These are phyloP conservation scores for Gobiocypris rarus DNA, from an alignment of 2,113 vertebrate species.

Conservation along the genomic window DNA sequence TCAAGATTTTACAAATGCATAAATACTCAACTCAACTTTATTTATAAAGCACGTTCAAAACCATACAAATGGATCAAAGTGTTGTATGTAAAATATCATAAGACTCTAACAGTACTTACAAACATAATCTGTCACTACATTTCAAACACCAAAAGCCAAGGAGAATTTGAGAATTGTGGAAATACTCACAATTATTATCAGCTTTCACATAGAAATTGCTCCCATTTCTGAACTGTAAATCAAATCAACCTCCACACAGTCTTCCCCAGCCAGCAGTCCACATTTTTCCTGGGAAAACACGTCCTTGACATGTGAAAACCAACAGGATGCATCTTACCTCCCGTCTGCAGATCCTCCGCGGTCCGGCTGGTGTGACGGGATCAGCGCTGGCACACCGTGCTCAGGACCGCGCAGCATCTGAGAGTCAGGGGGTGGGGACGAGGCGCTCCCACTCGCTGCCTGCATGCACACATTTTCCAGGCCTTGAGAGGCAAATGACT, in stretches of 20 bases:
- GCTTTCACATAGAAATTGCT: neutral
- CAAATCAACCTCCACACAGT: neutral
- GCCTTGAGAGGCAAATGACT: conserved; percentile 20
- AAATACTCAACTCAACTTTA: neutral
- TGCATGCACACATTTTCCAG: conserved; percentile 38
- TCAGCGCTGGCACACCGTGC: neutral
- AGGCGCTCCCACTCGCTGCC: conserved; percentile 38
- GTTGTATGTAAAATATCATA: too few species aligned
- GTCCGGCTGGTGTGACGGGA: neutral
- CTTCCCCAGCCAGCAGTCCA: neutral
- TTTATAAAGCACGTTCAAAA: too few species aligned
- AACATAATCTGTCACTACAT: too few species aligned
- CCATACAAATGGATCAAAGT: too few species aligned
- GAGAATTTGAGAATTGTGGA: too few species aligned
- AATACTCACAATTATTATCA: neutral
- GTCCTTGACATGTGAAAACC: neutral
- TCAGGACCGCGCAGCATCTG: conserved; percentile 23
- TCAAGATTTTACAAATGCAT: neutral
- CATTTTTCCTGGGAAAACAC: neutral
- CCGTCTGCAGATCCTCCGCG: conserved; percentile 4
- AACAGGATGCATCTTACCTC: conserved; percentile 11
- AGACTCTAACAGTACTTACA: too few species aligned
- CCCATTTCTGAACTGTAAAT: neutral
- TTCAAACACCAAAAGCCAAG: too few species aligned
- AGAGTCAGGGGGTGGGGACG: conserved; percentile 27